phyloP scores from a whole-genome alignment of 2,888 invertebrate species.

The Incurvaria masculella region DNA sequence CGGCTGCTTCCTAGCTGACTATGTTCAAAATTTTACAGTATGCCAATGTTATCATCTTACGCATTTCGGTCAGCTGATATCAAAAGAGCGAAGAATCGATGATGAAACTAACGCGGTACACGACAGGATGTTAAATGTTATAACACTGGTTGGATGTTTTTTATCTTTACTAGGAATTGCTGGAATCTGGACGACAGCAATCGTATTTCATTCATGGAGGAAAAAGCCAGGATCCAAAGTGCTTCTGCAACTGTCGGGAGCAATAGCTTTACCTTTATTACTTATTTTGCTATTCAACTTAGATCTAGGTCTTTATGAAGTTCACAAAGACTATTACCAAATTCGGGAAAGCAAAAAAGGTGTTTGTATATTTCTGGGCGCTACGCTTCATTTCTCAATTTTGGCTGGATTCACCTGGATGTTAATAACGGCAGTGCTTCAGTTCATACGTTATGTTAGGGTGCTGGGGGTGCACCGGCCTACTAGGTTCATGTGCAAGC shows the following conservation, averaged over 20 bases:
- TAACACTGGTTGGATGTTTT: constrained; percentile 57
- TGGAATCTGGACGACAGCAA: constrained; percentile 58
- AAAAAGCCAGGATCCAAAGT: constrained; percentile 63
- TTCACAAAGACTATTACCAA: constrained; percentile 22
- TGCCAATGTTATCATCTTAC: constrained; percentile 59
- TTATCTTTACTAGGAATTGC: constrained; percentile 56
- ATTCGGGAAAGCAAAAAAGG: constrained; percentile 25
- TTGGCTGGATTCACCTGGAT: constrained; percentile 70
- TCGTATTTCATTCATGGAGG: constrained; percentile 58
- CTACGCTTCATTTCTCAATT: constrained; percentile 63
- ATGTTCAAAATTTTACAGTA: constrained; percentile 25
- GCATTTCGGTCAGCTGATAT: constrained; percentile 56
- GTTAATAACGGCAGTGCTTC: constrained; percentile 65
- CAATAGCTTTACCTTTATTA: constrained; percentile 59
- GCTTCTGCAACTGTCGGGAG: constrained; percentile 60
- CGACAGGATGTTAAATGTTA: constrained; percentile 47
- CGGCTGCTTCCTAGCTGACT: constrained; percentile 44
- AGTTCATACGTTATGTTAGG: constrained; percentile 65
- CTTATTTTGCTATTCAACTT: constrained; percentile 38
- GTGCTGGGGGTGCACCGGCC: constrained; percentile 59
- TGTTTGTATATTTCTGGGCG: constrained; percentile 58
- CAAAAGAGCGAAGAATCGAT: constrained; percentile 13
- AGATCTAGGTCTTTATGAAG: constrained; percentile 27
- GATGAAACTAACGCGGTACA: constrained; percentile 25
- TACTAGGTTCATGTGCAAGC: constrained; percentile 60